These are phyloP conservation scores for Phoxinus dragarum DNA, from an alignment of 2,797 vertebrate species.

Conservation along the genomic window DNA sequence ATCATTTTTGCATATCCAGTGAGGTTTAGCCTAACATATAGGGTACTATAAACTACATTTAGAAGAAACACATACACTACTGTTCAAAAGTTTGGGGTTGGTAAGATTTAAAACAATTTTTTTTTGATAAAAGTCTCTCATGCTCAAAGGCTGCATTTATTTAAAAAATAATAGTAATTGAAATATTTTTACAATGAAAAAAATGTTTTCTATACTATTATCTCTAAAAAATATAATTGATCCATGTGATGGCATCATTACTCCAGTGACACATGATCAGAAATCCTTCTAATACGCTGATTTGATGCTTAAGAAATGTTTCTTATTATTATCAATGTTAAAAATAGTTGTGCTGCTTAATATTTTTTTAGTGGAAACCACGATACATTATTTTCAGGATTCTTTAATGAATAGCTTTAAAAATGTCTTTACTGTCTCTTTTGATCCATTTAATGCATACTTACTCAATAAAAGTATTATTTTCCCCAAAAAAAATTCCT, in stretches of 20 bases:
- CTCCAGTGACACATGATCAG: neutral
- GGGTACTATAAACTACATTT: neutral
- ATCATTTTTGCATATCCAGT: neutral
- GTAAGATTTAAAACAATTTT: neutral
- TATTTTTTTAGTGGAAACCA: neutral
- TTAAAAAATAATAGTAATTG: neutral
- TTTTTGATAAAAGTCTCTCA: neutral
- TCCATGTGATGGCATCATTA: neutral
- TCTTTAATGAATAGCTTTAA: neutral
- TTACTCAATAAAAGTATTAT: neutral
- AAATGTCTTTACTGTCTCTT: neutral
- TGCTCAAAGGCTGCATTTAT: neutral
- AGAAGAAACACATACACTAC: neutral
- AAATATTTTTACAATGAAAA: neutral
- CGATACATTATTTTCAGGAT: neutral
- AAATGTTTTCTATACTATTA: neutral
- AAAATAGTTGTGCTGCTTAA: neutral
- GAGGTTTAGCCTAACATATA: neutral
- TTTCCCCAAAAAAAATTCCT: neutral
- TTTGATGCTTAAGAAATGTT: neutral
- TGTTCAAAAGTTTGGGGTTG: neutral
- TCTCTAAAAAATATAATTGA: neutral
- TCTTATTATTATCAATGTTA: neutral
- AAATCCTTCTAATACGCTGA: neutral
- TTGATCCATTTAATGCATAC: neutral